phyloP scores from a whole-genome alignment of 2,888 invertebrate genomes.

The Aporophyla nigra region DNA sequence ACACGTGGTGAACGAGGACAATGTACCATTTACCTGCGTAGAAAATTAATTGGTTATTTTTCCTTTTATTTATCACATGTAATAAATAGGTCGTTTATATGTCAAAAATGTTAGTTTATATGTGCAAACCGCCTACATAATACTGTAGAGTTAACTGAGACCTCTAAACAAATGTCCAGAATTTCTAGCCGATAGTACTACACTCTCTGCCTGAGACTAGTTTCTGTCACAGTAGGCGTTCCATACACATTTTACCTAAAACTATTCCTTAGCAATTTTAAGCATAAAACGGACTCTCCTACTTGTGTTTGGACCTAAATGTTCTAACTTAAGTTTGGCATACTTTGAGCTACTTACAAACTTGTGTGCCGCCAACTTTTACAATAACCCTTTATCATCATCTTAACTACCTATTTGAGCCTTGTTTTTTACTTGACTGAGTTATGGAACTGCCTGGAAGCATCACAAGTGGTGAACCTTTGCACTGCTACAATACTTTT shows the following conservation, averaged over 20 bases:
- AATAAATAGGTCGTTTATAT: neutral
- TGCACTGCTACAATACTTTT: neutral
- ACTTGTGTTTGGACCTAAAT: conserved; percentile 41
- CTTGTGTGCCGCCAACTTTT: conserved; percentile 54
- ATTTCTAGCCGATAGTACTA: neutral
- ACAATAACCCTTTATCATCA: conserved; percentile 56
- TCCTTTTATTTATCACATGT: neutral
- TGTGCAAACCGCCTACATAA: neutral
- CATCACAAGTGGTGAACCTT: conserved; percentile 10
- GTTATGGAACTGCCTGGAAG: conserved; percentile 11
- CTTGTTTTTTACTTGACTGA: conserved; percentile 44
- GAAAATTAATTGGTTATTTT: neutral
- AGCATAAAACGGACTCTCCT: conserved; percentile 17
- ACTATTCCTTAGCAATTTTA: conserved; percentile 38
- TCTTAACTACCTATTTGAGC: conserved; percentile 32
- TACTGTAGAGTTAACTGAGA: neutral
- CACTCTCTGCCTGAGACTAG: neutral
- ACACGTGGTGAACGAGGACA: neutral
- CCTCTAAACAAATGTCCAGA: neutral
- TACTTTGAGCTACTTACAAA: conserved; percentile 52
- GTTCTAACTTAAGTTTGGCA: conserved; percentile 37
- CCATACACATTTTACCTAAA: conserved; percentile 2
- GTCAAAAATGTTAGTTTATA: neutral
- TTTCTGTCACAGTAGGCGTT: neutral
- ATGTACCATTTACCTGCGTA: neutral